A percentile compares a stretch with the other conserved stretches of the same genome.
phyloP scores from a whole-genome alignment of 1,140 invertebrate genomes.

The Trichonephila clavata region DNA sequence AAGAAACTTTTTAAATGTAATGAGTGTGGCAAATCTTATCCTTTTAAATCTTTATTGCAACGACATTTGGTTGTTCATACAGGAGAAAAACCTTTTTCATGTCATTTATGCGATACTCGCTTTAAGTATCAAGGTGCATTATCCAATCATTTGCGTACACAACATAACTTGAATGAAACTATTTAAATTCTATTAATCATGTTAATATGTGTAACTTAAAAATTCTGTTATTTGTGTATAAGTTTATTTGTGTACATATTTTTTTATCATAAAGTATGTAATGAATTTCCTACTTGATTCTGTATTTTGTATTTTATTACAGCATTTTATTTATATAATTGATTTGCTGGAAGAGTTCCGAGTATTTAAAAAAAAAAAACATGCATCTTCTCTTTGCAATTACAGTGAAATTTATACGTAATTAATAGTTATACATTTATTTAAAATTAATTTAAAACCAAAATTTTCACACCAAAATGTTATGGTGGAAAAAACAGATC shows the following conservation, averaged over 20 bases:
- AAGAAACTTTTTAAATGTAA: not conserved
- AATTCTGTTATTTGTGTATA: not conserved
- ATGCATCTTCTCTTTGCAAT: too few species aligned
- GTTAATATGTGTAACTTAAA: not conserved
- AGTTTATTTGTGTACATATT: not conserved
- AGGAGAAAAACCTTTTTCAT: not conserved
- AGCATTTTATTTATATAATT: too few species aligned
- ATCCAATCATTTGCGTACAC: not conserved
- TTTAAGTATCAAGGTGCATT: slow-evolving; percentile 8
- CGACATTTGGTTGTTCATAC: slow-evolving; percentile 16
- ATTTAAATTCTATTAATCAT: not conserved
- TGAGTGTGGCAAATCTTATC: not conserved
- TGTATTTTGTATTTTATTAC: too few species aligned
- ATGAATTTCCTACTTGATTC: too few species aligned
- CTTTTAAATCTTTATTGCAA: not conserved
- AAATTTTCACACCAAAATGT: too few species aligned
- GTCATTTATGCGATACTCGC: not conserved
- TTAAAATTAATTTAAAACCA: too few species aligned
- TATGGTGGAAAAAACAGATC: too few species aligned
- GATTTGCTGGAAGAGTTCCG: too few species aligned
- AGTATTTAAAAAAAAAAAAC: too few species aligned
- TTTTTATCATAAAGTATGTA: too few species aligned
- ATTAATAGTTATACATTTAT: too few species aligned
- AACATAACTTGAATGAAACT: not conserved
- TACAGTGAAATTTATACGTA: too few species aligned